Evolutionary conservation across 2,888 invertebrate genomes (phyloP).

Genomic region (Ctena decussata): DNA sequence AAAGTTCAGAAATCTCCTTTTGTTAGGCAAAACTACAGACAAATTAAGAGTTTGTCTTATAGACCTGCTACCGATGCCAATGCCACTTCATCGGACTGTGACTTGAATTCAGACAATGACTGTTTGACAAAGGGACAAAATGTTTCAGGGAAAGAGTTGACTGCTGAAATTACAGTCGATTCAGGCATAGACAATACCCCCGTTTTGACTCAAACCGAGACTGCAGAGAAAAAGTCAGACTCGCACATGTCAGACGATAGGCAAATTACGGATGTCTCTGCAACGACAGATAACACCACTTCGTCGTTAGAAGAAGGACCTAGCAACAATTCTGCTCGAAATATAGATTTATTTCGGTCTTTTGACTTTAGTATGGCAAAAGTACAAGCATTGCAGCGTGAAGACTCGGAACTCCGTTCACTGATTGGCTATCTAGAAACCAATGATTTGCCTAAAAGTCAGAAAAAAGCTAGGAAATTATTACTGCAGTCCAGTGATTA

Average conservation of each 20-base stretch:
- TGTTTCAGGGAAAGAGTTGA: too few species aligned
- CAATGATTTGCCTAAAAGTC: background rate
- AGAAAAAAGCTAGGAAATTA: background rate
- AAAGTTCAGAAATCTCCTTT: too few species aligned
- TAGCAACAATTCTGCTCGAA: background rate
- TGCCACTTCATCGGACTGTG: too few species aligned
- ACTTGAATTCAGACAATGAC: too few species aligned
- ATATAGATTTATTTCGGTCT: too few species aligned
- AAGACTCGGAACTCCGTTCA: background rate
- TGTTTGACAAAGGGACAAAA: too few species aligned
- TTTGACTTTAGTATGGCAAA: background rate
- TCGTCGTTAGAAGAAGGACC: background rate
- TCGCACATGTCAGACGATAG: too few species aligned
- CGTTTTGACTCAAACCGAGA: background rate
- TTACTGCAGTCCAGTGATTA: background rate
- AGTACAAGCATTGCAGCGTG: background rate
- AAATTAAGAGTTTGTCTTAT: too few species aligned
- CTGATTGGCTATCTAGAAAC: background rate
- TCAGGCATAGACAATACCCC: background rate
- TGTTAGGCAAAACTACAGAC: too few species aligned
- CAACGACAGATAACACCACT: background rate
- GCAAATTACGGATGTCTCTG: background rate
- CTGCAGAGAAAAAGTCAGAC: background rate
- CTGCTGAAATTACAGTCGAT: too few species aligned
- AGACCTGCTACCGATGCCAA: too few species aligned